phyloP scores from a whole-genome alignment of 2,888 invertebrate species.

The Meiosimyza decipiens region DNA sequence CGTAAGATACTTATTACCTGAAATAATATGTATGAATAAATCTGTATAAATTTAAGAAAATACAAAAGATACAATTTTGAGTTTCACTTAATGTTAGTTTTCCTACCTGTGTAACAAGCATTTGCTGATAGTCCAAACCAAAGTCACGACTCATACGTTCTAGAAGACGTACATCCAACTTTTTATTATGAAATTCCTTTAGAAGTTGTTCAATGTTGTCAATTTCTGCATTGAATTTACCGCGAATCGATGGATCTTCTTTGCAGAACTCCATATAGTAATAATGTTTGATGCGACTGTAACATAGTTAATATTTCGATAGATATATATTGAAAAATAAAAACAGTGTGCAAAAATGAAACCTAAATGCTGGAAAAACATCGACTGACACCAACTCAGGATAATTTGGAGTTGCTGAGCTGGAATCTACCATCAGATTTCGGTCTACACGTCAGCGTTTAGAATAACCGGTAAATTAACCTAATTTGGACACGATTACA shows the following conservation, averaged over 20 bases:
- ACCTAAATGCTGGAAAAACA: no score
- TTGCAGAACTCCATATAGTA: conserved; percentile 65
- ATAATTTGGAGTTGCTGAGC: no score
- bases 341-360: no score
- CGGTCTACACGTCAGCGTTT: no score
- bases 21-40: conserved; percentile 16
- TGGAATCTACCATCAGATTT: no score
- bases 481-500: neutral
- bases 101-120: conserved; percentile 60
- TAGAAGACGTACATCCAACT: conserved; percentile 60
- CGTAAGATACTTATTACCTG: conserved; percentile 60
- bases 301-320: neutral
- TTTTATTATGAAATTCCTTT: conserved; percentile 61
- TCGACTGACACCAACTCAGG: no score
- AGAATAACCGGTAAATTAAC: no score
- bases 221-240: conserved; percentile 60
- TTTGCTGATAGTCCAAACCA: conserved; percentile 63
- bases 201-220: conserved; percentile 61
- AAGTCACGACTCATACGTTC: conserved; percentile 64
- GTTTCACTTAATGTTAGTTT: neutral
- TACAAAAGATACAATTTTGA: neutral
- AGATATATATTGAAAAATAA: neutral
- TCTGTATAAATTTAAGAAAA: no score
- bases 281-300: conserved; percentile 63
- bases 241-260: conserved; percentile 59